Conservation (phyloP, 2,888 invertebrate species). For the Acanthosepion lycidas region DNA sequence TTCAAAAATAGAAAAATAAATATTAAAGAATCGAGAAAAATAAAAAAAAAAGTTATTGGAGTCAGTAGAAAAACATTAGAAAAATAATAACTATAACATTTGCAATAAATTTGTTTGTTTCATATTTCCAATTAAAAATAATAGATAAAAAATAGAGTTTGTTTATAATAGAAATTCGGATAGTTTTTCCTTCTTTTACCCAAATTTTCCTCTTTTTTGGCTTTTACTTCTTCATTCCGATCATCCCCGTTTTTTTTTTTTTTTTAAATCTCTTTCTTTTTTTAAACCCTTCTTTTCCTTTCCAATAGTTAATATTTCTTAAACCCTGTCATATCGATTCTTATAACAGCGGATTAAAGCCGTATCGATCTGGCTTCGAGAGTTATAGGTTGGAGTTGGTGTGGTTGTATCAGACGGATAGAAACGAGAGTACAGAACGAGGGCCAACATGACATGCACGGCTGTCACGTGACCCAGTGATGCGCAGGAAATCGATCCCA, state of each 20-base stretch:
- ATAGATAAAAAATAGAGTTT: not conserved
- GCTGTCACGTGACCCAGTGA: not conserved
- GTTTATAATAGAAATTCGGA: not conserved
- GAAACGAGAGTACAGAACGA: not conserved
- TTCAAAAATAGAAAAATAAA: not conserved
- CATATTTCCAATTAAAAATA: slow-evolving; percentile 33
- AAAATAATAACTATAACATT: not conserved
- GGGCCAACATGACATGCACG: slow-evolving; percentile 22
- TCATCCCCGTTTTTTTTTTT: not conserved
- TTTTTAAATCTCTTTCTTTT: no score
- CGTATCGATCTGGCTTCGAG: not conserved
- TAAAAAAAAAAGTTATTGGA: not conserved
- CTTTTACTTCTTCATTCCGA: not conserved
- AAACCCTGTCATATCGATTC: not conserved
- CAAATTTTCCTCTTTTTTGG: not conserved
- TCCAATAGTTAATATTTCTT: slow-evolving; percentile 21
- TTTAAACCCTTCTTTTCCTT: not conserved
- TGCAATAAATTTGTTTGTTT: not conserved
- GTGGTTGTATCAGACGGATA: not conserved
- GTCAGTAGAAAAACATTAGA: not conserved
- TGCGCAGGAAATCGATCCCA: slow-evolving; percentile 23
- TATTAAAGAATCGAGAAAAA: not conserved
- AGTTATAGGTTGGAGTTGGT: not conserved
- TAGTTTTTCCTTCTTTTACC: not conserved
- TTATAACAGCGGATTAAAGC: not conserved